Percentiles rank a stretch among this genome's conserved stretches.
Evolutionary conservation across 2,888 invertebrate species (phyloP).

Genomic region (Caenorhabditis sinica): DNA sequence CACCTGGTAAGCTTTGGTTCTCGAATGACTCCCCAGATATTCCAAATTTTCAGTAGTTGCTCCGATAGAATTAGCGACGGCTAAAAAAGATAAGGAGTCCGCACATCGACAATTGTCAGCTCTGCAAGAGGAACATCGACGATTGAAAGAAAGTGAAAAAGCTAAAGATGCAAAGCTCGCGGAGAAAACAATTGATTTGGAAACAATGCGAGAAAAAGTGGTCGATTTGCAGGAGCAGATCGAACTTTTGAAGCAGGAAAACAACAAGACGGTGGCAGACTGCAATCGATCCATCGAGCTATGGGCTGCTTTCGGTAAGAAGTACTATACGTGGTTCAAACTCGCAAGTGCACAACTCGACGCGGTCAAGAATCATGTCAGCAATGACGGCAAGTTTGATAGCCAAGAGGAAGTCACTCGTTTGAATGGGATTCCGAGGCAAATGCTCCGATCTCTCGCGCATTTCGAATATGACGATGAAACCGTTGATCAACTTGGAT

Average conservation of each 20-base stretch:
- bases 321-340: conserved; percentile 67
- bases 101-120: conserved; percentile 32
- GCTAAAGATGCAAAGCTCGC: conserved; percentile 33
- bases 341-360: conserved; percentile 61
- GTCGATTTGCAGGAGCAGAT: conserved; percentile 21
- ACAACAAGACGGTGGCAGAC: not conserved
- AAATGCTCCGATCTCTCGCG: conserved; percentile 25
- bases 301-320: conserved; percentile 47
- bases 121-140: conserved; percentile 27
- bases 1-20: conserved; percentile 29
- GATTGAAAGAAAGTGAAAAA: conserved; percentile 18
- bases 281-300: conserved; percentile 38
- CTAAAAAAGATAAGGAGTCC: conserved; percentile 13
- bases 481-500: conserved; percentile 12
- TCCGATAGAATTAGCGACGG: conserved; percentile 27
- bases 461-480: conserved; percentile 34
- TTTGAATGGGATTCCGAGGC: conserved; percentile 16
- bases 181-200: conserved; percentile 18
- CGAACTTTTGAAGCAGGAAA: conserved; percentile 6
- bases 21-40: not conserved
- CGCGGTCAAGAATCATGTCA: conserved; percentile 28
- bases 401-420: conserved; percentile 26
- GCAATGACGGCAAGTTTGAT: conserved; percentile 46
- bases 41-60: conserved; percentile 11
- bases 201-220: conserved; percentile 15